These are phyloP conservation scores for Fabriciana adippe DNA, from an alignment of 2,888 invertebrate species.

Conservation along the genomic window DNA sequence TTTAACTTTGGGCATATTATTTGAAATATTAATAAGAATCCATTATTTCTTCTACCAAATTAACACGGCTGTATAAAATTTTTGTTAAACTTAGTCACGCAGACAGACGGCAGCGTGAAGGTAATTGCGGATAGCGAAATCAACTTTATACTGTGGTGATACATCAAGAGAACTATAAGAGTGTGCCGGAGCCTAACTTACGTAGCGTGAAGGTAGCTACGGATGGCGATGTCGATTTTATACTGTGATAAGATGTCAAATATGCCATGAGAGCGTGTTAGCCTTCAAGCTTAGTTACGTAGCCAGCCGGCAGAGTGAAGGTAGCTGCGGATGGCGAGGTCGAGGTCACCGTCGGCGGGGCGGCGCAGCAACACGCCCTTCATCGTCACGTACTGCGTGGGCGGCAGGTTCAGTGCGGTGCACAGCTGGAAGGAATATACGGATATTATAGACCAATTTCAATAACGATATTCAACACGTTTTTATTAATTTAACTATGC, in stretches of 20 bases:
- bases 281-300: slow-evolving; percentile 51
- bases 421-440: slow-evolving; percentile 82
- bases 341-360: slow-evolving; percentile 60
- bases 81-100: no score
- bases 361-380: slow-evolving; percentile 92
- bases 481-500: not conserved
- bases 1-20: not conserved
- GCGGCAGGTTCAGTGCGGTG: slow-evolving; percentile 88
- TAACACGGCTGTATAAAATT: not conserved
- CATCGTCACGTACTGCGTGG: slow-evolving; percentile 93
- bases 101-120: no score
- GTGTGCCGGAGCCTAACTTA: no score
- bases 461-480: not conserved
- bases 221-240: no score
- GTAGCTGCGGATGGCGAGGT: slow-evolving; percentile 65
- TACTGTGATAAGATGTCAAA: not conserved
- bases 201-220: no score
- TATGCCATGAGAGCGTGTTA: not conserved
- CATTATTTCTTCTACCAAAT: not conserved
- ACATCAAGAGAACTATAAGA: no score
- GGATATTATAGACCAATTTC: not conserved
- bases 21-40: not conserved
- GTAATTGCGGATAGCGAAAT: no score
- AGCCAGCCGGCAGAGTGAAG: slow-evolving; percentile 73
- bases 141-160: no score